phyloP scores from a whole-genome alignment of 2,888 invertebrate species.

The Keiferia lycopersicella region DNA sequence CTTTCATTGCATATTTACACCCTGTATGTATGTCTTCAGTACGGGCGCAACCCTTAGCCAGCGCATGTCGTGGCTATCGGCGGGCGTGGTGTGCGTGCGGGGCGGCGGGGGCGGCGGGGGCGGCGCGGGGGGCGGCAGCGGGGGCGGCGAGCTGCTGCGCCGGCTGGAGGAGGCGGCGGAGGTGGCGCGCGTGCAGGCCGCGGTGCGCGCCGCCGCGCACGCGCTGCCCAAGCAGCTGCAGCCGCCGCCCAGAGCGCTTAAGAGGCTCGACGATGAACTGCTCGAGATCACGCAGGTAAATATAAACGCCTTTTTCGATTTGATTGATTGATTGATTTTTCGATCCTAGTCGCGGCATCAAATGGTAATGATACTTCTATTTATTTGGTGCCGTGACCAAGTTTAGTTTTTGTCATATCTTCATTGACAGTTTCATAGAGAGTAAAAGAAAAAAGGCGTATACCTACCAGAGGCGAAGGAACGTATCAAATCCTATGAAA shows the following conservation, averaged over 20 bases:
- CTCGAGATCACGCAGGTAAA: constrained; percentile 92
- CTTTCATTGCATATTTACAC: too few species aligned
- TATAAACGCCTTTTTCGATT: not conserved
- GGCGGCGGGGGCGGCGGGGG: constrained; percentile 95
- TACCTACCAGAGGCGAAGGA: too few species aligned
- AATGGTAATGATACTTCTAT: too few species aligned
- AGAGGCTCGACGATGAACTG: constrained; percentile 89
- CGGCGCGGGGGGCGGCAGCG: constrained; percentile 84
- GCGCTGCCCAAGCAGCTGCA: constrained; percentile 78
- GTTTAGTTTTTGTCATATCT: not conserved
- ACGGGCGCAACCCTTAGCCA: constrained; percentile 88
- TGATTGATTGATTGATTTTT: too few species aligned
- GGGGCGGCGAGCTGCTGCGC: constrained; percentile 86
- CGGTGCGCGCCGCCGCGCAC: constrained; percentile 75
- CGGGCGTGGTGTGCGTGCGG: constrained; percentile 97
- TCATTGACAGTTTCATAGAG: not conserved
- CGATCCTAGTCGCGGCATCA: too few species aligned
- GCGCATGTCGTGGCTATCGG: constrained; percentile 94
- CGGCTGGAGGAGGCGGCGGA: constrained; percentile 97
- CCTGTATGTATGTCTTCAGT: constrained; percentile 61
- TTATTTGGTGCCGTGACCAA: not conserved
- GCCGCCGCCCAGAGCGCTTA: constrained; percentile 84
- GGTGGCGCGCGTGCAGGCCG: constrained; percentile 92
- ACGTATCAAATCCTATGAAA: too few species aligned
- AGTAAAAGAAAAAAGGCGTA: not conserved